Evolutionary conservation across 2,113 vertebrate species (phyloP).

Genomic region (Toxotes jaculatrix): DNA sequence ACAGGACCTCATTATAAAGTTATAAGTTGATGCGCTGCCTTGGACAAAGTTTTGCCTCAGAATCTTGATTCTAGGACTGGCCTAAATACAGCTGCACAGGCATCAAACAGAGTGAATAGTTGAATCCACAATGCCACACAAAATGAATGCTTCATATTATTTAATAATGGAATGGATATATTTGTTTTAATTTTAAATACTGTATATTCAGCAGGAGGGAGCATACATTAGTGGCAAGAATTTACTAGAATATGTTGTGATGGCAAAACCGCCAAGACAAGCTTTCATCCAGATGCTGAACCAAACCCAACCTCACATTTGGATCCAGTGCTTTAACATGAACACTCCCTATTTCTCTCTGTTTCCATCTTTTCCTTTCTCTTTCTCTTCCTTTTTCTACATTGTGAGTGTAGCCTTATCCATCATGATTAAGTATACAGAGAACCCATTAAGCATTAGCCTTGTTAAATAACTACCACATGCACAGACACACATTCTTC

Average conservation of each 20-base stretch:
- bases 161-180: neutral
- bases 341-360: too few relatives aligned
- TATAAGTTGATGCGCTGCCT: neutral
- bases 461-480: neutral
- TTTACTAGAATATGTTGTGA: too few relatives aligned
- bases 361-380: too few relatives aligned
- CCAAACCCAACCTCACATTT: neutral
- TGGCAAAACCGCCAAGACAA: too few relatives aligned
- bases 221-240: neutral
- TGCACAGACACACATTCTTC: neutral
- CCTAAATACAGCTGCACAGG: neutral
- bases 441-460: neutral
- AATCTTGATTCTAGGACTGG: neutral
- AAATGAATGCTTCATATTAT: neutral
- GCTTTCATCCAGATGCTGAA: too few relatives aligned
- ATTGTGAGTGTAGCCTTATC: neutral
- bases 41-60: neutral
- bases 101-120: neutral
- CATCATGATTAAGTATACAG: neutral
- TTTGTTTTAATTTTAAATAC: neutral
- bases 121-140: neutral
- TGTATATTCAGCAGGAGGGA: neutral
- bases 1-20: neutral
- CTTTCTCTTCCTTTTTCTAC: too few relatives aligned
- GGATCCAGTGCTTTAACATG: neutral